Evolutionary conservation across 1,140 invertebrate species (phyloP).

Genomic region (Maconellicoccus hirsutus): DNA sequence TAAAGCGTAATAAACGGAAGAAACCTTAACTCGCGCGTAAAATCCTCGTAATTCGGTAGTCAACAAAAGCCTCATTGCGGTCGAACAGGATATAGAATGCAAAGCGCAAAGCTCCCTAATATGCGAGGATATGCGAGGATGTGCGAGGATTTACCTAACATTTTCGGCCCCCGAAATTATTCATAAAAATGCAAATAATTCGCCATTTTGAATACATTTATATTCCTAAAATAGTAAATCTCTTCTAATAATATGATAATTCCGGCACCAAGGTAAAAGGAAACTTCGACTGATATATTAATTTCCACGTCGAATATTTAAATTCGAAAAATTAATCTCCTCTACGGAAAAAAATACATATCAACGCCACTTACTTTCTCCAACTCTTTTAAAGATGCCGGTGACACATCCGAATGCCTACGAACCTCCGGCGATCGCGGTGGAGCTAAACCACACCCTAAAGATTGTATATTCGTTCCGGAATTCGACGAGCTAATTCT

Average conservation of each 20-base stretch:
- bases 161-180: slow-evolving; percentile 13
- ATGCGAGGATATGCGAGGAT: too few relatives aligned
- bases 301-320: neutral
- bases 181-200: slow-evolving; percentile 20
- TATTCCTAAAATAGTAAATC: neutral
- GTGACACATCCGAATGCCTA: slow-evolving; percentile 69
- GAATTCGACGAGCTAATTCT: slow-evolving; percentile 43
- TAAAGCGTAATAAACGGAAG: neutral
- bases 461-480: slow-evolving; percentile 37
- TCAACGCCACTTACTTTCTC: slow-evolving; percentile 49
- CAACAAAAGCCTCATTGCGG: neutral
- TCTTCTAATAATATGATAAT: slow-evolving; percentile 16
- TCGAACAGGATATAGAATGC: neutral
- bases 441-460: slow-evolving; percentile 50
- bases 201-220: slow-evolving; percentile 20
- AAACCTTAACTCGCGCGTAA: neutral
- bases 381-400: slow-evolving; percentile 67
- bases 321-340: too few relatives aligned
- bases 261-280: neutral
- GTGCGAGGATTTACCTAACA: neutral
- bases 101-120: neutral
- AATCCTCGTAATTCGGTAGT: slow-evolving; percentile 8
- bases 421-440: slow-evolving; percentile 63
- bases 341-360: neutral
- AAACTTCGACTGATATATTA: neutral